Evolutionary conservation across 2,888 invertebrate species (phyloP), one percentile per base, ranked within the genome.

Genomic region (Pseudococcus jackbeardsleyi): DNA sequence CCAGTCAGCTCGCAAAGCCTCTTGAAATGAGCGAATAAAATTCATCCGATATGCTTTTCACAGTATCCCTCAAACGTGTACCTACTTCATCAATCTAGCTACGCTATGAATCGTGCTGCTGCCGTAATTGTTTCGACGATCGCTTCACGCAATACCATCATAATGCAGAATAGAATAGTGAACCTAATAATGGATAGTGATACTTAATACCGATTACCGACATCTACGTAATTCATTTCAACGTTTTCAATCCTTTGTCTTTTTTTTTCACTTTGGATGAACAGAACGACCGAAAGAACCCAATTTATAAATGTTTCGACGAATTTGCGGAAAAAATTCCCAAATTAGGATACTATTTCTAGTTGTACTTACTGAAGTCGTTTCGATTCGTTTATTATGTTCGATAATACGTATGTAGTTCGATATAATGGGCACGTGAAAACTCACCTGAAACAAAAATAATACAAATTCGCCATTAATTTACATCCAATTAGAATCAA

Each of bases 21-120:
- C 59, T 59, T 59, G 4, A 22, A 64, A 64, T 64, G 19, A 64
- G 64, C 64, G 64, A 22, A 64, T 64, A 64, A 64, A 64, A 64
- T 64, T 64, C 64, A 64, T 64, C 64, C 64, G 64, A 9, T 64
- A 64, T 64, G 64, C 64, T 64, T 64, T 64, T 64, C 64, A 42
- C 42, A 22, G 54, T 54, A 17, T 54, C 54, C 54, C 64, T 64
- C 64, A 64, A 64, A 22, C 64, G 64, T 59, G 50, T 54, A 54
- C 54, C 54, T 54, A 54, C n/a, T 54, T 54, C 54, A 54, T 54
- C 54, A 54, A 54, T 54, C 54, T 54, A 50, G 15, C n/a, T 54
- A 54, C 15, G 5, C 17, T n/a, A n/a, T n/a, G n/a, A 54, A 54
- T 54, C 54, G 54, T 54, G 54, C 54, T 54, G n/a, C 8, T 54